These are phyloP conservation scores for Neotragus moschatus DNA, from an alignment of 2,113 vertebrate species.

Conservation along the genomic window DNA sequence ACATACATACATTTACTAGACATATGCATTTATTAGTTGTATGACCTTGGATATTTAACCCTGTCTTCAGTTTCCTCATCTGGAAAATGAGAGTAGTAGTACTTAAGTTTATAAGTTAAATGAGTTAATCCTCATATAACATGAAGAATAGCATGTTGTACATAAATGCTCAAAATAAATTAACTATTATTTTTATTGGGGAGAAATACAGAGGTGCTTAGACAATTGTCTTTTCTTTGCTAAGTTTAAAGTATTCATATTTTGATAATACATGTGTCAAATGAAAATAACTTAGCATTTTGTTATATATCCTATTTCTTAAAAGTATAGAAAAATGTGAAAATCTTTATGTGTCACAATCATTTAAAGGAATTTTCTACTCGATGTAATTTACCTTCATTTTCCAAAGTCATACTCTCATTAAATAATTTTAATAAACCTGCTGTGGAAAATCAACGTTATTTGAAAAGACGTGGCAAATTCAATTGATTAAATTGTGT, in stretches of 20 bases:
- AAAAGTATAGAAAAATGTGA: neutral
- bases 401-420: neutral
- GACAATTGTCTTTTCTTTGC: neutral
- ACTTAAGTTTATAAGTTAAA: neutral
- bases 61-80: neutral
- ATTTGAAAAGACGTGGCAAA: neutral
- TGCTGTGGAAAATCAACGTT: constrained; percentile 20
- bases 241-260: neutral
- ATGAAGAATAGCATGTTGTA: neutral
- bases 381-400: neutral
- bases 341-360: neutral
- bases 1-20: neutral
- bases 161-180: neutral
- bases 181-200: neutral
- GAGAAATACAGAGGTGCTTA: neutral
- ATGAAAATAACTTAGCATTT: neutral
- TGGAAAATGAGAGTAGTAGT: neutral
- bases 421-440: constrained; percentile 31
- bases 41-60: neutral
- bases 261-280: neutral
- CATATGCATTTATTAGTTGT: constrained; percentile 12
- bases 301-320: neutral
- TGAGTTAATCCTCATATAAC: neutral
- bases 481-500: neutral
- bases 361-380: neutral